phyloP scores from a whole-genome alignment of 2,797 vertebrate species.

The Enteromius argenteus region DNA sequence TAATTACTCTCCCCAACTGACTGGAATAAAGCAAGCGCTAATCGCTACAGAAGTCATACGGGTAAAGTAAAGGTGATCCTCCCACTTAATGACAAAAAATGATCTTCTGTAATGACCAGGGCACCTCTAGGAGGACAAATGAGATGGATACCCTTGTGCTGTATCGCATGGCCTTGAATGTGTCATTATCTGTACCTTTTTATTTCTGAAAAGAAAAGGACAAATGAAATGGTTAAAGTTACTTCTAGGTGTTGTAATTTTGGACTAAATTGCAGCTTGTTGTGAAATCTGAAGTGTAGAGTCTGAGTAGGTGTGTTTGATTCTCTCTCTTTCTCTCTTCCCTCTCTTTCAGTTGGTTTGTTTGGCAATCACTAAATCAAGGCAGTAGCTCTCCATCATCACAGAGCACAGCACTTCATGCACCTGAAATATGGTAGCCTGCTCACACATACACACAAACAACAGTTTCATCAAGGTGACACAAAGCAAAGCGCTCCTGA shows the following conservation, averaged over 20 bases:
- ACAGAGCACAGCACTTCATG: constrained; percentile 17
- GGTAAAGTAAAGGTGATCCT: constrained; percentile 40
- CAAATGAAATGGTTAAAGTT: background rate
- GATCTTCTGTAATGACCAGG: constrained; percentile 34
- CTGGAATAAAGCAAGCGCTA: constrained; percentile 31
- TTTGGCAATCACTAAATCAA: constrained; percentile 51
- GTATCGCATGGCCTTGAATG: constrained; percentile 1
- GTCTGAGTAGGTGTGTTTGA: background rate
- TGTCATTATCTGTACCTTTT: constrained; percentile 8
- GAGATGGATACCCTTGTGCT: constrained; percentile 4
- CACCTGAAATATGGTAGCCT: constrained; percentile 33
- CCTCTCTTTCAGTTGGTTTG: constrained; percentile 9
- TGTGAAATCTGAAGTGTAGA: constrained; percentile 9
- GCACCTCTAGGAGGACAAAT: constrained; percentile 16
- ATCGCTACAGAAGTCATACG: constrained; percentile 14
- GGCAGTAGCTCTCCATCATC: constrained; percentile 10
- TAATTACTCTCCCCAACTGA: constrained; percentile 19
- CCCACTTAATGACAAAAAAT: constrained; percentile 23
- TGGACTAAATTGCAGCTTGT: constrained; percentile 18
- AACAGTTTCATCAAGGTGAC: constrained; percentile 25
- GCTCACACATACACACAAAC: constrained; percentile 6
- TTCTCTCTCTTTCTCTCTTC: background rate
- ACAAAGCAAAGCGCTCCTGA: constrained; percentile 31
- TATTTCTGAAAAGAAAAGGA: constrained; percentile 1
- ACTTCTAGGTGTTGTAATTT: constrained; percentile 16